These are phyloP conservation scores for Petrocephalus zakoni DNA, from an alignment of 2,113 vertebrate species.

Conservation along the genomic window DNA sequence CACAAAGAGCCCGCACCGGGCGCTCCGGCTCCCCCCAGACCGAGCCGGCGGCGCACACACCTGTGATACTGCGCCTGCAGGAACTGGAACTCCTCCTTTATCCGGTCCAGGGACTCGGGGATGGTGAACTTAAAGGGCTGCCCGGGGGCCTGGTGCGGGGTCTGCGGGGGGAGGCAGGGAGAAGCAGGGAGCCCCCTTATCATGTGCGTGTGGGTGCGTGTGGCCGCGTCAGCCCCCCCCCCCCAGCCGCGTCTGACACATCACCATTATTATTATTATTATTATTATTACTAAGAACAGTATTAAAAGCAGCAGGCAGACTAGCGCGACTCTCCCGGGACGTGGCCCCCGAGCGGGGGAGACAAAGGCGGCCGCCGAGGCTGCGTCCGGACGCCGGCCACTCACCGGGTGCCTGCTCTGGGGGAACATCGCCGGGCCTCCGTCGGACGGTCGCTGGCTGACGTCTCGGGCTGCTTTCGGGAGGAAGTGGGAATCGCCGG, in stretches of 20 bases:
- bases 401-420: conserved; percentile 76
- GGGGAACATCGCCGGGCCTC: conserved; percentile 63
- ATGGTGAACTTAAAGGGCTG: conserved; percentile 94
- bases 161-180: neutral
- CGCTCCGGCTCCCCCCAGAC: neutral
- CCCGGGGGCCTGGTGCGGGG: conserved; percentile 80
- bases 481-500: neutral
- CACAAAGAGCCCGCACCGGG: conserved; percentile 19
- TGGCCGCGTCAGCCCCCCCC: too few species aligned
- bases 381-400: conserved; percentile 8
- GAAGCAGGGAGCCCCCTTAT: too few species aligned
- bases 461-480: conserved; percentile 37
- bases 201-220: too few species aligned
- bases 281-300: neutral
- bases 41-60: conserved; percentile 50
- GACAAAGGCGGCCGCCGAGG: too few species aligned
- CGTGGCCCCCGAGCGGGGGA: too few species aligned
- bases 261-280: neutral
- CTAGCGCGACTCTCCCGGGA: neutral
- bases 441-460: conserved; percentile 35
- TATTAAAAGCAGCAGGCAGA: neutral
- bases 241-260: neutral
- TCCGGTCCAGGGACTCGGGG: conserved; percentile 86
- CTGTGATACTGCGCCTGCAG: conserved; percentile 94
- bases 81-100: conserved; percentile 95